phyloP scores from a whole-genome alignment of 2,113 vertebrate species.

The Nothocercus julius region DNA sequence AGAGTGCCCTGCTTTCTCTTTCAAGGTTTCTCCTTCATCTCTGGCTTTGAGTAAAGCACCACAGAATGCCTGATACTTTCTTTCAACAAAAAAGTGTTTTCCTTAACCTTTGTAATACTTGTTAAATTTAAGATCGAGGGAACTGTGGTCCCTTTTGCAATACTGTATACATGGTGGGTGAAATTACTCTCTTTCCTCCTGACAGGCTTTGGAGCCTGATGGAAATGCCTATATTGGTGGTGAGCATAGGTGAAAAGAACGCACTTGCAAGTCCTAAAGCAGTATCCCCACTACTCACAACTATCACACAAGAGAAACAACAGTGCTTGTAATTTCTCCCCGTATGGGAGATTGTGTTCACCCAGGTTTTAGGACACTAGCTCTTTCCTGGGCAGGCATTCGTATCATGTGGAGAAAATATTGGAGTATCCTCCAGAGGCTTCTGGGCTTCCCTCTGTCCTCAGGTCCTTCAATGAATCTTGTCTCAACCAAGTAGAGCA shows the following conservation, averaged over 20 bases:
- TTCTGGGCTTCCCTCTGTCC: background rate
- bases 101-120: background rate
- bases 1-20: background rate
- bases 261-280: background rate
- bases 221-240: background rate
- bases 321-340: background rate
- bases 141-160: background rate
- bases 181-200: background rate
- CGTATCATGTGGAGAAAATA: background rate
- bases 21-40: constrained; percentile 19
- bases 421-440: background rate
- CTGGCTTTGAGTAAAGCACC: background rate
- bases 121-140: background rate
- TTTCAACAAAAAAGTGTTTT: background rate
- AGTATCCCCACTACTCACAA: background rate
- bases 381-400: background rate
- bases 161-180: background rate
- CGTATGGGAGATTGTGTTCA: background rate
- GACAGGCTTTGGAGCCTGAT: background rate
- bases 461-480: background rate
- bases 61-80: background rate
- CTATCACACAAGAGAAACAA: background rate
- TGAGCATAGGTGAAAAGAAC: background rate
- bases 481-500: background rate
- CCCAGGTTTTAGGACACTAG: background rate